phyloP scores from a whole-genome alignment of 1,140 invertebrate genomes.

The Achatina immaculata region DNA sequence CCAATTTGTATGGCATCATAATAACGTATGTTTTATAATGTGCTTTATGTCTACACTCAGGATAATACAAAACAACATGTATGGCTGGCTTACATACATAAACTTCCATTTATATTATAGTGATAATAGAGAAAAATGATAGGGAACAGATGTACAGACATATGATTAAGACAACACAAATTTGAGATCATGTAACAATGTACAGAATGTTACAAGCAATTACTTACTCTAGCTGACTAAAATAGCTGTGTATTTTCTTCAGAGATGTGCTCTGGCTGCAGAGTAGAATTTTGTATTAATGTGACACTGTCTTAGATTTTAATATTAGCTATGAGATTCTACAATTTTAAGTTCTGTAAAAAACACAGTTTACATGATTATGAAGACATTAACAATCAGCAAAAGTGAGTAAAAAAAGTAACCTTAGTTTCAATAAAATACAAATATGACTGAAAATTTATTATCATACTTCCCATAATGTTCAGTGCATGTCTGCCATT shows the following conservation, averaged over 20 bases:
- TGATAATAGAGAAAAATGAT: neutral
- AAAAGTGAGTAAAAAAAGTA: too few species aligned
- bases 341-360: neutral
- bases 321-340: neutral
- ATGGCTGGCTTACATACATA: neutral
- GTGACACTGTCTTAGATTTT: neutral
- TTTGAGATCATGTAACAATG: neutral
- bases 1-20: too few species aligned
- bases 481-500: too few species aligned
- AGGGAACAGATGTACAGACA: neutral
- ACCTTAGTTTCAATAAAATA: too few species aligned
- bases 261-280: conserved; percentile 47
- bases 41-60: too few species aligned
- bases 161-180: neutral
- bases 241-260: conserved; percentile 50
- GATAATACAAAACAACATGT: too few species aligned
- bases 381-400: conserved; percentile 12
- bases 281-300: neutral
- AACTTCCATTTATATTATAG: neutral
- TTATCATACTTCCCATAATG: neutral
- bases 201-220: neutral
- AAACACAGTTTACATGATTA: neutral
- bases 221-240: conserved; percentile 56
- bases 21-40: too few species aligned
- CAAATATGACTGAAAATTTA: too few species aligned